These are phyloP conservation scores for Tapirus terrestris DNA, from an alignment of 2,113 vertebrate genomes.

Conservation along the genomic window DNA sequence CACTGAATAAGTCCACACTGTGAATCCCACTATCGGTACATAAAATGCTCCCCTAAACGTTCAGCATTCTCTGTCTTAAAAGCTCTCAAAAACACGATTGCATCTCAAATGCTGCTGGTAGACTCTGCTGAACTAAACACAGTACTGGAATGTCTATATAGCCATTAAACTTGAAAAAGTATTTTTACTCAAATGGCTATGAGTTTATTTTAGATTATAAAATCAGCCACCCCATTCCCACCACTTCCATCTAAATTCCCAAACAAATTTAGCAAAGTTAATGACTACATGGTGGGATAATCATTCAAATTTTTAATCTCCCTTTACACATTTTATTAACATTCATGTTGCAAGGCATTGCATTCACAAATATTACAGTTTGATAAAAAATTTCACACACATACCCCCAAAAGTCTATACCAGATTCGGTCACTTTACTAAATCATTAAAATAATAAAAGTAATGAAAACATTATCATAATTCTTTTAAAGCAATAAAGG, in stretches of 20 bases:
- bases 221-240: background rate
- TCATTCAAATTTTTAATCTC: slow-evolving; percentile 80
- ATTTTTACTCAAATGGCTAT: background rate
- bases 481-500: slow-evolving; percentile 84
- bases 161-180: background rate
- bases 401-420: slow-evolving; percentile 70
- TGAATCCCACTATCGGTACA: background rate
- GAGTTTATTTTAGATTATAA: slow-evolving; percentile 34
- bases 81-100: background rate
- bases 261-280: slow-evolving; percentile 51
- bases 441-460: slow-evolving; percentile 85
- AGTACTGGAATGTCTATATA: background rate
- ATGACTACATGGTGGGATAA: slow-evolving; percentile 49
- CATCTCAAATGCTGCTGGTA: background rate
- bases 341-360: slow-evolving; percentile 76
- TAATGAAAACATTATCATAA: slow-evolving; percentile 84
- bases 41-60: background rate
- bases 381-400: slow-evolving; percentile 81
- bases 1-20: background rate
- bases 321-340: slow-evolving; percentile 77
- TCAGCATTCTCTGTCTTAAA: background rate
- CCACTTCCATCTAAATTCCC: slow-evolving; percentile 55
- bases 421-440: slow-evolving; percentile 84
- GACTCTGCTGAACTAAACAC: background rate
- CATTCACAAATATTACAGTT: slow-evolving; percentile 83